Evolutionary conservation across 2,888 invertebrate genomes (phyloP).

Genomic region (Leptarthrus brevirostris): DNA sequence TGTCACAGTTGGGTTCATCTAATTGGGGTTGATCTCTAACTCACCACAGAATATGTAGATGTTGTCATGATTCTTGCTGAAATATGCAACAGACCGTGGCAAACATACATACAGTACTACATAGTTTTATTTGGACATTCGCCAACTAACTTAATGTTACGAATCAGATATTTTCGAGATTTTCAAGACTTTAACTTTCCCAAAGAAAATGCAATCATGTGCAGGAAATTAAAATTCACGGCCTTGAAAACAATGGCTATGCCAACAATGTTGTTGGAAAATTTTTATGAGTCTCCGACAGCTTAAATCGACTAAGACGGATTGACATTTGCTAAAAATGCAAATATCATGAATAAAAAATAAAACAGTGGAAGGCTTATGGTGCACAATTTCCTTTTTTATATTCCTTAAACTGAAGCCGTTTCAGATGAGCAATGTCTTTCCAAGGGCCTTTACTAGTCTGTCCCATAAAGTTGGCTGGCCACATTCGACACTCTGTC

Average conservation of each 20-base stretch:
- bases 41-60: too few relatives aligned
- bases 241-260: conserved; percentile 2
- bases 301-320: neutral
- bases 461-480: neutral
- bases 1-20: neutral
- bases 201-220: conserved; percentile 21
- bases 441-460: too few relatives aligned
- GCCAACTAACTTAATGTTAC: conserved; percentile 4
- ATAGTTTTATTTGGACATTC: neutral
- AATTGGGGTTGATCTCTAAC: neutral
- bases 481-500: conserved; percentile 29
- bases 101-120: neutral
- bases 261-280: neutral
- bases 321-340: conserved; percentile 22
- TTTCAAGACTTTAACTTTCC: neutral
- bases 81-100: neutral
- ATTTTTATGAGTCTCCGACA: neutral
- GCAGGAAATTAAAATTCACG: conserved; percentile 35
- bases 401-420: neutral
- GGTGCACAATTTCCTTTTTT: neutral
- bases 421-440: conserved; percentile 1
- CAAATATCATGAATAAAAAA: conserved; percentile 16
- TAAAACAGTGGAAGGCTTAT: conserved; percentile 16
- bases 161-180: neutral
- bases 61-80: neutral